Evolutionary conservation across 2,797 vertebrate species (phyloP), one percentile per base, ranked within the genome.

Genomic region (Petrocephalus schoutedeni): DNA sequence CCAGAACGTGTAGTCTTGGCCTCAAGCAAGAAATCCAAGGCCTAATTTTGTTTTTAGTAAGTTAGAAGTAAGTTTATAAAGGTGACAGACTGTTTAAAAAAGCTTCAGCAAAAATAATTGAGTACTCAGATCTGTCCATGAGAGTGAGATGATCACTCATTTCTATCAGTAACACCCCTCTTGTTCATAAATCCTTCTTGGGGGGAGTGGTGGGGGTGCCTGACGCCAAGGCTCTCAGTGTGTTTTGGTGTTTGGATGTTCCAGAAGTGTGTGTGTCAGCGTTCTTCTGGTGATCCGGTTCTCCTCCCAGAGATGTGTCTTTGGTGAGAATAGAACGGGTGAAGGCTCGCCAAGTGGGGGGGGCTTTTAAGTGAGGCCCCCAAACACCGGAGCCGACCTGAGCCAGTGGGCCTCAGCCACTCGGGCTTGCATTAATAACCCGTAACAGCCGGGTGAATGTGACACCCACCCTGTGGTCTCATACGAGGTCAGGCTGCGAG

Each of bases 381-480:
- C 80, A 23, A 53, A 4, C 9, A 45, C 49, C 49, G 7, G n/a
- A n/a, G 21, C 49, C 9, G 90, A 85, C 51, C 91, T 41, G 36
- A 41, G 36, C 36, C 90, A 89, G 89, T 88, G 89, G 88, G 80
- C 54, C 41, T 49, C 23, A 28, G 56, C 89, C 92, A 94, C 94
- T 95, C 92, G 86, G 80, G 59, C 32, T 32, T 90, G 87, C 90
- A 91, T 41, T 93, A 92, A 93, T 92, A 91, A 90, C 56, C 59
- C 88, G 86, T 80, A n/a, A 71, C 56, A 86, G 84, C 28, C 36
- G 8, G 85, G 14, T 1, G 58, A 0, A 28, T 12, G 41, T 49
- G 74, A 87, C 86, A 58, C 49, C 82, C 21, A 4, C 45, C 45
- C 54, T 67, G 53, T 41, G 83, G 23, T 71, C 85, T 87, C 57